These are phyloP conservation scores for Hyperopisus bebe DNA, from an alignment of 2,113 vertebrate species.

Conservation along the genomic window DNA sequence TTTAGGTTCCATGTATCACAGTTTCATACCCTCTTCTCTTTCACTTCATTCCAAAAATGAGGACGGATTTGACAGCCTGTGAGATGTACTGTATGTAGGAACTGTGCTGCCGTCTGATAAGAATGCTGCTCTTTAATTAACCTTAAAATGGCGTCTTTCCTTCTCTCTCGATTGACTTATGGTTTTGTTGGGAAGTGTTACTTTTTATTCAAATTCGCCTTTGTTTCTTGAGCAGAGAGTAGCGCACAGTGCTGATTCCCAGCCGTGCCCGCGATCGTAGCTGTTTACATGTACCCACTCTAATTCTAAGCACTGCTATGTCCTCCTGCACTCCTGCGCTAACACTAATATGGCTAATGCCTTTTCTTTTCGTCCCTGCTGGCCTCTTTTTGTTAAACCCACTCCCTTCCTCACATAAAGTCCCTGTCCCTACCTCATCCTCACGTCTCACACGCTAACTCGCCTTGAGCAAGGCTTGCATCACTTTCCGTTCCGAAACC, in stretches of 20 bases:
- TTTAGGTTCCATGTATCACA: background rate
- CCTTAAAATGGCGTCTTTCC: background rate
- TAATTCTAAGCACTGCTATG: background rate
- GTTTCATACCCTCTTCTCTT: background rate
- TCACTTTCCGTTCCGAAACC: background rate
- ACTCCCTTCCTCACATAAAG: background rate
- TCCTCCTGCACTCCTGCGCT: background rate
- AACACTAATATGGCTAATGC: background rate
- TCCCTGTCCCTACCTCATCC: background rate
- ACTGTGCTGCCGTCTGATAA: background rate
- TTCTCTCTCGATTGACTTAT: background rate
- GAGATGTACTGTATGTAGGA: background rate
- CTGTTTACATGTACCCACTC: background rate
- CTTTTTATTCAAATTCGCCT: background rate
- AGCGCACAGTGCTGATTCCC: background rate
- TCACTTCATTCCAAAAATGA: background rate
- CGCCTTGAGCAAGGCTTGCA: background rate
- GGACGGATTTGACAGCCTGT: background rate
- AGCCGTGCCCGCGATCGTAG: background rate
- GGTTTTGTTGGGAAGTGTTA: background rate
- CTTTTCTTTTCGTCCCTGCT: background rate
- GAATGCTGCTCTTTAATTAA: background rate
- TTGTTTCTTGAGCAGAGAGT: background rate
- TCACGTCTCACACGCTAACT: background rate
- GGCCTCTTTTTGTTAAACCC: conserved; percentile 4